Evolutionary conservation across 2,797 vertebrate genomes (phyloP).

Genomic region (Melanotaenia boesemani): DNA sequence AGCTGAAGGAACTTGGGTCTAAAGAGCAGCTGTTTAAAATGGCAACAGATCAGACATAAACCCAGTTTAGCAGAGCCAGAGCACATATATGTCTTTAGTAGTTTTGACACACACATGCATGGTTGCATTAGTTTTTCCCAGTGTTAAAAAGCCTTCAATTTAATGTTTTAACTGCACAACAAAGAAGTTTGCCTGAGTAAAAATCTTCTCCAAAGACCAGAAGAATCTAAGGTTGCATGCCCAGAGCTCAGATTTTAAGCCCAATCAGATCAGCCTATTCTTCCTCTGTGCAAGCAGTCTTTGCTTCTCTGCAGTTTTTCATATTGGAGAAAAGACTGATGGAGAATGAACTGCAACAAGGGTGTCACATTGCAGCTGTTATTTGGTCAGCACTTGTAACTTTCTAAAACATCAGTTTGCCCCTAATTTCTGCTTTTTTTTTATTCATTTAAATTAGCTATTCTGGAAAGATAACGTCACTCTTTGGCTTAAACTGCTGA

Average conservation of each 20-base stretch:
- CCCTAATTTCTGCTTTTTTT: not conserved
- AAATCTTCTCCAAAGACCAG: not conserved
- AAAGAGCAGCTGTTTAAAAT: slow-evolving; percentile 9
- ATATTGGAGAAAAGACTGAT: not conserved
- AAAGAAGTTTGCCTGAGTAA: not conserved
- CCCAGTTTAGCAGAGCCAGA: not conserved
- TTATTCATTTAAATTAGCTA: not conserved
- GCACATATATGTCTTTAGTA: not conserved
- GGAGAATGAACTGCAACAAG: not conserved
- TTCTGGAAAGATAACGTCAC: not conserved
- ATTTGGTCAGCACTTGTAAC: not conserved
- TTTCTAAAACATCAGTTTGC: not conserved
- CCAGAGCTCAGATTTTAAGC: not conserved
- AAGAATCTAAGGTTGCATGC: not conserved
- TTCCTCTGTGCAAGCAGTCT: not conserved
- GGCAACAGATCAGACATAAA: not conserved
- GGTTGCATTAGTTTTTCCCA: not conserved
- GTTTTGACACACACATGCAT: not conserved
- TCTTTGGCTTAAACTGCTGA: not conserved
- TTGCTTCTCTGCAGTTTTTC: not conserved
- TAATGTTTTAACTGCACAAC: not conserved
- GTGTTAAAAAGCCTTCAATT: not conserved
- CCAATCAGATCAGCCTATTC: too few species aligned
- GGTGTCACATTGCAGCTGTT: not conserved
- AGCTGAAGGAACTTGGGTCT: slow-evolving; percentile 24